A percentile compares a stretch with the other conserved stretches of the same genome.
phyloP scores from a whole-genome alignment of 2,113 vertebrate species.

The Siniperca knerii region DNA sequence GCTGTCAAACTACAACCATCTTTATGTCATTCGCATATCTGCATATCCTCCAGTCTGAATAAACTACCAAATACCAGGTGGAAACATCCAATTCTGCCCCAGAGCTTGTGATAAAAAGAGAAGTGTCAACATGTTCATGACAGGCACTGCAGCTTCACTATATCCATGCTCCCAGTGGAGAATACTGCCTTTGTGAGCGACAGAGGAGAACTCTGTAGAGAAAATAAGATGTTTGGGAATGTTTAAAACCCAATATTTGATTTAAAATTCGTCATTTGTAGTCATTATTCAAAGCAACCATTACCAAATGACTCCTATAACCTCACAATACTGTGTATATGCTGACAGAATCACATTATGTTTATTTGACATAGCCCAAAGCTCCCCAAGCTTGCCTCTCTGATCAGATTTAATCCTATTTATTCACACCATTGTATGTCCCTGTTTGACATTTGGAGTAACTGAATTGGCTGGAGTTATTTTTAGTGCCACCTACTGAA shows the following conservation, averaged over 20 bases:
- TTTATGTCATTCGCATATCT: constrained; percentile 8
- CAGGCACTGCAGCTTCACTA: background rate
- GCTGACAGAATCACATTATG: constrained; percentile 28
- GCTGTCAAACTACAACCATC: background rate
- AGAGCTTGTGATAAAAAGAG: constrained; percentile 20
- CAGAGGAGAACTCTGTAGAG: background rate
- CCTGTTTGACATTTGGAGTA: constrained; percentile 56
- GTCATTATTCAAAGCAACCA: background rate
- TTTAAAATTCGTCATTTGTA: background rate
- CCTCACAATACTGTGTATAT: background rate
- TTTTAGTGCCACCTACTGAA: constrained; percentile 76
- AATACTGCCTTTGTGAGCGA: constrained; percentile 13
- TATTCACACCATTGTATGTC: constrained; percentile 50
- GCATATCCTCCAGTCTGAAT: constrained; percentile 3
- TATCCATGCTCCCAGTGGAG: background rate
- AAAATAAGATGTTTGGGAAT: background rate
- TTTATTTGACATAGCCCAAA: constrained; percentile 27
- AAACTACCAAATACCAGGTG: constrained; percentile 1
- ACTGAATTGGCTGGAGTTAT: constrained; percentile 60
- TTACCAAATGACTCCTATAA: background rate
- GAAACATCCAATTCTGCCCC: constrained; percentile 16
- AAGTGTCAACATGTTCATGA: constrained; percentile 7
- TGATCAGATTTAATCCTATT: constrained; percentile 59
- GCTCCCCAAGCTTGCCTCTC: constrained; percentile 11
- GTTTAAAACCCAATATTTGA: background rate